These are phyloP conservation scores for Halcyon badia DNA, from an alignment of 2,797 vertebrate species.

Conservation along the genomic window DNA sequence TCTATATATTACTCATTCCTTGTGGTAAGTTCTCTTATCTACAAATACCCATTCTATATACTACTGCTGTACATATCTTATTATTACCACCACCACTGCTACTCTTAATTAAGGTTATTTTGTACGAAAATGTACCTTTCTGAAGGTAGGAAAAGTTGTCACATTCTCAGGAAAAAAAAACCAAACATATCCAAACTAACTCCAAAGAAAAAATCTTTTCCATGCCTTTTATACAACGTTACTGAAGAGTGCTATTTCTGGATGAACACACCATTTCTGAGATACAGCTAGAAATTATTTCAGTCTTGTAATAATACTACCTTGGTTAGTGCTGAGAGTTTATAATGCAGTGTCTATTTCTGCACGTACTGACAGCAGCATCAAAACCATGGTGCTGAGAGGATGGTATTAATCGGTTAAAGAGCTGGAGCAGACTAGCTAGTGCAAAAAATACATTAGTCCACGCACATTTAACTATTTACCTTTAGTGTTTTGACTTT, in stretches of 20 bases:
- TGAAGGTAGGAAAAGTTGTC: neutral
- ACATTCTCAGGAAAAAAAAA: neutral
- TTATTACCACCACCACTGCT: neutral
- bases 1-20: neutral
- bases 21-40: neutral
- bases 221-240: neutral
- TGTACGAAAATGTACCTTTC: neutral
- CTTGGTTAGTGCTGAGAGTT: neutral
- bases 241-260: neutral
- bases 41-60: neutral
- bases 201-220: conserved; percentile 1
- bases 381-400: neutral
- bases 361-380: neutral
- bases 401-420: neutral
- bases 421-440: neutral
- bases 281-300: neutral
- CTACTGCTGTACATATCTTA: neutral
- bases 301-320: neutral
- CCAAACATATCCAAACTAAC: neutral
- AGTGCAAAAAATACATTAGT: neutral
- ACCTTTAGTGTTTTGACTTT: neutral
- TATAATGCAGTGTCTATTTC: neutral
- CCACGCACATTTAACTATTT: neutral
- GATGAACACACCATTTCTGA: neutral
- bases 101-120: neutral